These are phyloP conservation scores for Isaurus tuberculatus DNA, from an alignment of 92 coral and sea anemone genomes.

Conservation along the genomic window DNA sequence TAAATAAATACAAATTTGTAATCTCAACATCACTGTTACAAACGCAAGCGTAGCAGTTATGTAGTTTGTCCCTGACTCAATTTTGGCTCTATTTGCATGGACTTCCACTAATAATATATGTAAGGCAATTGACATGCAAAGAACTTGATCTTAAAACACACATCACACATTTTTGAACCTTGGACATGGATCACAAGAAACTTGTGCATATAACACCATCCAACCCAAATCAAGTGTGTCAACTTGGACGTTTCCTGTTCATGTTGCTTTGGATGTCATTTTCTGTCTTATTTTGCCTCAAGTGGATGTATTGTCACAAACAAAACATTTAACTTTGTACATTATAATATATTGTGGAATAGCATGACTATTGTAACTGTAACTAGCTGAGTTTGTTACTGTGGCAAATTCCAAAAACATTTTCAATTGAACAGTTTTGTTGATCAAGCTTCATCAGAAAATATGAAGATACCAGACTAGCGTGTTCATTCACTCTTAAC, in stretches of 20 bases:
- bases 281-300: neutral
- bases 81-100: neutral
- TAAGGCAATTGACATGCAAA: neutral
- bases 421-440: neutral
- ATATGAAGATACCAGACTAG: neutral
- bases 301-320: neutral
- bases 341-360: neutral
- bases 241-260: neutral
- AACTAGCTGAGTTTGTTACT: slow-evolving; percentile 10
- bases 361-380: neutral
- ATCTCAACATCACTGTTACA: neutral
- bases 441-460: neutral
- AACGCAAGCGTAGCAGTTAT: neutral
- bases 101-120: slow-evolving; percentile 14
- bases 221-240: neutral
- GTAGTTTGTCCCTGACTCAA: neutral
- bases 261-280: neutral
- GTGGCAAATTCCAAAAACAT: neutral
- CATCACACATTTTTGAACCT: neutral
- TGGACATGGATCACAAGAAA: neutral
- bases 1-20: too few species aligned
- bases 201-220: neutral
- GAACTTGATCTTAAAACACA: neutral
- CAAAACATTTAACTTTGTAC: slow-evolving; percentile 3
- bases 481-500: neutral